Conservation (phyloP, 1,140 invertebrate genomes). For the Magallana gigas region DNA sequence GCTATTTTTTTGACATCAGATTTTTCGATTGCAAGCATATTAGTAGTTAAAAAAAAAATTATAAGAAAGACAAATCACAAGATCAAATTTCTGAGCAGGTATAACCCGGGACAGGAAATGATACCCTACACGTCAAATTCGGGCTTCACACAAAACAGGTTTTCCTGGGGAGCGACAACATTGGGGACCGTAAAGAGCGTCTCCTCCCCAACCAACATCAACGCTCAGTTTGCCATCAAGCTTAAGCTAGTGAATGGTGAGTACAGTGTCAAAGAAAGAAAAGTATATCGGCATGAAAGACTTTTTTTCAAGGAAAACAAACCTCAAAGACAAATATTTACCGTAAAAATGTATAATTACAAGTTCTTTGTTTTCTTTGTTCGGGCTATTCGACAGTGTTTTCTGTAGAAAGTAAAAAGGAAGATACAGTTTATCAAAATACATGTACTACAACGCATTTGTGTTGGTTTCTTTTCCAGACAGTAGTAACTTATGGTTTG, state of each 20-base stretch:
- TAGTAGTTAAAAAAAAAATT: background rate
- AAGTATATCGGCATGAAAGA: too few relatives aligned
- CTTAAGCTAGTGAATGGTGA: background rate
- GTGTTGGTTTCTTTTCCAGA: background rate
- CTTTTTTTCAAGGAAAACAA: too few relatives aligned
- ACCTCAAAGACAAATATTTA: too few relatives aligned
- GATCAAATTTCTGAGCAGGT: background rate
- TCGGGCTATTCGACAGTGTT: too few relatives aligned
- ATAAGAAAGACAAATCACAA: too few relatives aligned
- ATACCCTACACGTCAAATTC: background rate
- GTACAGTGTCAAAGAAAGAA: background rate
- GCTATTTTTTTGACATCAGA: background rate
- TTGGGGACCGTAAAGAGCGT: background rate
- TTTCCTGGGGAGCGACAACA: constrained; percentile 1
- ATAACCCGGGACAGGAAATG: constrained; percentile 1
- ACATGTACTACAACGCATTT: too few relatives aligned
- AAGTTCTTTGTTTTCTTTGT: too few relatives aligned
- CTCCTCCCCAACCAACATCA: background rate
- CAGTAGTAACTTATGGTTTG: background rate
- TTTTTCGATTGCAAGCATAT: too few relatives aligned
- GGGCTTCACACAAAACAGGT: background rate
- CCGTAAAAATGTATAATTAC: too few relatives aligned
- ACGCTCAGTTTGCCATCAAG: constrained; percentile 20
- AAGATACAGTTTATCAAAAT: too few relatives aligned
- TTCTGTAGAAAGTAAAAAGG: too few relatives aligned